Evolutionary conservation across 2,113 vertebrate species (phyloP).

Genomic region (Gnathonemus longibarbis): DNA sequence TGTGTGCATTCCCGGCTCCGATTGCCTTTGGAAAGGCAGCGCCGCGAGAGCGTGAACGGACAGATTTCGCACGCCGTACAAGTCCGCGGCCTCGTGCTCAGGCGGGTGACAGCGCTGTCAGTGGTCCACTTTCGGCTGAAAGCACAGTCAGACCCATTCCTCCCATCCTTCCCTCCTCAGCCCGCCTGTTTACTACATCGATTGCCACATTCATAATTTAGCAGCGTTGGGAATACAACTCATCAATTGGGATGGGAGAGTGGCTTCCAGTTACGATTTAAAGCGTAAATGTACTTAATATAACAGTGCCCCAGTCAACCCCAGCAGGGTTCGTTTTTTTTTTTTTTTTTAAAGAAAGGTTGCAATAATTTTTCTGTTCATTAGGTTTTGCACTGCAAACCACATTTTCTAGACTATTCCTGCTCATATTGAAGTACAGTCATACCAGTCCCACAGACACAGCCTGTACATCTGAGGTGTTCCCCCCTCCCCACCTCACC

Average conservation of each 20-base stretch:
- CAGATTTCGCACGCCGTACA: not conserved
- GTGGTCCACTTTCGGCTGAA: not conserved
- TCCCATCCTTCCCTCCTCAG: not conserved
- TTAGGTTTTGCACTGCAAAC: not conserved
- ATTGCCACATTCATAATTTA: not conserved
- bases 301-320: not conserved
- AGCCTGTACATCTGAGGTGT: not conserved
- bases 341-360: not conserved
- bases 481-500: not conserved
- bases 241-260: not conserved
- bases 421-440: not conserved
- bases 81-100: not conserved
- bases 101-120: not conserved
- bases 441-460: not conserved
- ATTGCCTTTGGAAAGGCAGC: not conserved
- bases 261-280: not conserved
- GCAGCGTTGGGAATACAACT: not conserved
- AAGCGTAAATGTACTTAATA: not conserved
- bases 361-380: not conserved
- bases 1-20: not conserved
- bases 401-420: not conserved
- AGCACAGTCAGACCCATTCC: not conserved
- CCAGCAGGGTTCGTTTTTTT: not conserved
- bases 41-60: not conserved
- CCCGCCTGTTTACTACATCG: not conserved